phyloP scores from a whole-genome alignment of 2,113 vertebrate genomes.

The Odontesthes bonariensis region DNA sequence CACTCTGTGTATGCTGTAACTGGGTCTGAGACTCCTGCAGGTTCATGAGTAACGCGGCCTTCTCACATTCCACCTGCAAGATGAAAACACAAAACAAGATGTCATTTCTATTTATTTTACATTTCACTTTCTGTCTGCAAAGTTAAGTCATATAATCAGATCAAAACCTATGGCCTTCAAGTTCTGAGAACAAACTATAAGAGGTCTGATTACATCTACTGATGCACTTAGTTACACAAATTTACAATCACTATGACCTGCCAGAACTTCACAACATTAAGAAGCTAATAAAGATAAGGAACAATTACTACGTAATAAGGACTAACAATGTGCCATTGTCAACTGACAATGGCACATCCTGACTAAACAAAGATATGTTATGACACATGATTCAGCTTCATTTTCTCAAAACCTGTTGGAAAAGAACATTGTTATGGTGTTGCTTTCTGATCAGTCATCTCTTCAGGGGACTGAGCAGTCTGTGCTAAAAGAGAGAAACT shows the following conservation, averaged over 20 bases:
- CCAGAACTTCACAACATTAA: too few species aligned
- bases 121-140: neutral
- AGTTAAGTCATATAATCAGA: neutral
- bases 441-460: neutral
- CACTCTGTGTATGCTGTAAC: slow-evolving; percentile 95
- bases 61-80: slow-evolving; percentile 94
- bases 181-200: neutral
- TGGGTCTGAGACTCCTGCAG: slow-evolving; percentile 96
- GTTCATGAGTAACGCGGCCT: slow-evolving; percentile 90
- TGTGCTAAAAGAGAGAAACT: neutral
- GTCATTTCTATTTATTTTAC: neutral
- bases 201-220: neutral
- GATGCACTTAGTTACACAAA: too few species aligned
- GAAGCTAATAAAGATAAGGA: too few species aligned
- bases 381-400: neutral
- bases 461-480: too few species aligned
- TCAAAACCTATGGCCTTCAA: accelerated
- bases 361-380: neutral
- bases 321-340: too few species aligned
- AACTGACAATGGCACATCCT: too few species aligned
- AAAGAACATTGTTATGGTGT: neutral
- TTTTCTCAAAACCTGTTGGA: neutral
- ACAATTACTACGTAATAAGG: too few species aligned
- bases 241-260: too few species aligned
- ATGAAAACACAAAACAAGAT: neutral